Conservation (phyloP, 1,140 invertebrate genomes). For the Homalodisca vitripennis region DNA sequence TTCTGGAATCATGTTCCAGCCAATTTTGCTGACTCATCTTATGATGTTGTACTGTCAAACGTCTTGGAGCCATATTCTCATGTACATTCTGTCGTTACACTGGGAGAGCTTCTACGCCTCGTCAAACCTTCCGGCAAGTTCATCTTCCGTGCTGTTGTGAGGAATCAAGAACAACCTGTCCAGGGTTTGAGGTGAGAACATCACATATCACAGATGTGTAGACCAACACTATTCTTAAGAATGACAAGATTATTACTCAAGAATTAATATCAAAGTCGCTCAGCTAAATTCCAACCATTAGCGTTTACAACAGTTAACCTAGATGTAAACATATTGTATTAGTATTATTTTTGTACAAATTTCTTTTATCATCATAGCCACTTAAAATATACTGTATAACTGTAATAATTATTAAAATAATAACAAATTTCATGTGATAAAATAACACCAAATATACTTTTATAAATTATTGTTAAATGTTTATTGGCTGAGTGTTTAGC, state of each 20-base stretch:
- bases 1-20: too few relatives aligned
- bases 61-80: constrained; percentile 46
- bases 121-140: constrained; percentile 58
- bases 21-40: constrained; percentile 53
- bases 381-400: too few relatives aligned
- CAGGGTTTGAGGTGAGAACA: neutral
- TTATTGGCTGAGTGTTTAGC: too few relatives aligned
- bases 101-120: constrained; percentile 55
- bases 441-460: too few relatives aligned
- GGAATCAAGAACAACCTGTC: neutral
- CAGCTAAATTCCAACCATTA: neutral
- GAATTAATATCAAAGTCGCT: neutral
- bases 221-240: neutral
- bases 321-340: neutral
- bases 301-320: neutral
- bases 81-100: constrained; percentile 47
- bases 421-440: too few relatives aligned
- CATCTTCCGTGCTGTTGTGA: constrained; percentile 41
- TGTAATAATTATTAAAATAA: too few relatives aligned
- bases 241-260: neutral
- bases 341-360: too few relatives aligned
- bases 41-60: constrained; percentile 59
- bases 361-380: too few relatives aligned
- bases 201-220: neutral
- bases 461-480: too few relatives aligned